phyloP scores from a whole-genome alignment of 2,797 vertebrate genomes.

The Lagorchestes hirsutus region DNA sequence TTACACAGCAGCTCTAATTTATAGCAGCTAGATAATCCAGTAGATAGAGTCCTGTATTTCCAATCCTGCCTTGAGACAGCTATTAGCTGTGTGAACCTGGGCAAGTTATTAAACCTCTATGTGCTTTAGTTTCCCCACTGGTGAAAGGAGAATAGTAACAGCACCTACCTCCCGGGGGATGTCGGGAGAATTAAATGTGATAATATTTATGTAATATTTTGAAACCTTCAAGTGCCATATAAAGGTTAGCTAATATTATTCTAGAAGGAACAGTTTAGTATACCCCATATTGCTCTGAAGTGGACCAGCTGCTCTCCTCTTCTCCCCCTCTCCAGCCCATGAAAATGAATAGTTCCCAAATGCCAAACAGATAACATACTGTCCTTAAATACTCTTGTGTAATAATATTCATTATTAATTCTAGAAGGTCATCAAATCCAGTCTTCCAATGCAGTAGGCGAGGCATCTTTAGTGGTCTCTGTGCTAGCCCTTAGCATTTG shows the following conservation, averaged over 20 bases:
- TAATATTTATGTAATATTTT: neutral
- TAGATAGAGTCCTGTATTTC: neutral
- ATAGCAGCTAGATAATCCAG: neutral
- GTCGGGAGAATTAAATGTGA: neutral
- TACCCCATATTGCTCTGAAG: neutral
- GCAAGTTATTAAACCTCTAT: neutral
- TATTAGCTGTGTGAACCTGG: neutral
- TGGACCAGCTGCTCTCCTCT: neutral
- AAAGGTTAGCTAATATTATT: neutral
- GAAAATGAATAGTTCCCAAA: neutral
- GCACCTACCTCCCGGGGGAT: neutral
- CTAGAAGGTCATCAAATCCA: neutral
- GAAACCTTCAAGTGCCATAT: neutral
- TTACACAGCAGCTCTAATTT: neutral
- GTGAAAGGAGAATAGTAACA: neutral
- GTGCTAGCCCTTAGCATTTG: neutral
- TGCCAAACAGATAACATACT: neutral
- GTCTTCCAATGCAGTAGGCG: fast-evolving
- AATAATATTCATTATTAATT: constrained; percentile 52
- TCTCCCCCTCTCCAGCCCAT: neutral
- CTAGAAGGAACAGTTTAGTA: neutral
- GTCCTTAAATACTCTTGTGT: constrained; percentile 14
- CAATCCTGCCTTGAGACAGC: neutral
- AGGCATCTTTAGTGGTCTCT: neutral
- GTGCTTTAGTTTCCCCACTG: neutral